A percentile compares a stretch with the other conserved stretches of the same genome.
Evolutionary conservation across 1,140 invertebrate genomes (phyloP).

Genomic region (Danaus plexippus): DNA sequence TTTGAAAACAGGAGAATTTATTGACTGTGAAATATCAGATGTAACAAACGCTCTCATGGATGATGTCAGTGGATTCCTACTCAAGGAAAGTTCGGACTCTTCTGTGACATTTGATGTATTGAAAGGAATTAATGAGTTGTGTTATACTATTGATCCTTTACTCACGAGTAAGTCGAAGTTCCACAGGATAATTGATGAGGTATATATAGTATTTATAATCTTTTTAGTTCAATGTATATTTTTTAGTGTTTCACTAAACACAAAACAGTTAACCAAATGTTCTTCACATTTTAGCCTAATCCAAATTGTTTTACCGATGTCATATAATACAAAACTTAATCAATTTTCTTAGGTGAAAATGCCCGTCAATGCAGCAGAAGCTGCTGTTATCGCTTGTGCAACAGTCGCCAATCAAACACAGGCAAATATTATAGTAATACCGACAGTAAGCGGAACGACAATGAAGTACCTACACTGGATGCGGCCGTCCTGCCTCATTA

Average conservation of each 20-base stretch:
- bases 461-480: slow-evolving; percentile 31
- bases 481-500: slow-evolving; percentile 29
- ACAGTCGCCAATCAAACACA: slow-evolving; percentile 33
- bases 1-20: slow-evolving; percentile 23
- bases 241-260: not conserved
- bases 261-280: not conserved
- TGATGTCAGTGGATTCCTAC: slow-evolving; percentile 40
- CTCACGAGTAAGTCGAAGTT: slow-evolving; percentile 26
- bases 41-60: slow-evolving; percentile 45
- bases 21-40: slow-evolving; percentile 37
- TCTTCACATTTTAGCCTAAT: slow-evolving; percentile 2
- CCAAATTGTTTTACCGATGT: not conserved
- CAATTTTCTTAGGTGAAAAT: slow-evolving; percentile 28
- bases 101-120: slow-evolving; percentile 27
- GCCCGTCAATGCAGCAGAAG: slow-evolving; percentile 48
- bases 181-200: slow-evolving; percentile 30
- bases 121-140: slow-evolving; percentile 32
- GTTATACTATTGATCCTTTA: slow-evolving; percentile 36
- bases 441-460: slow-evolving; percentile 44
- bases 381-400: slow-evolving; percentile 33
- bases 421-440: slow-evolving; percentile 34
- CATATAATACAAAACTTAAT: no score
- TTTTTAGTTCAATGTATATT: not conserved
- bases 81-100: slow-evolving; percentile 31
- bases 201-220: slow-evolving; percentile 18